Conservation (phyloP, 2,113 vertebrate genomes). For the Romanogobio albipinnatus region DNA sequence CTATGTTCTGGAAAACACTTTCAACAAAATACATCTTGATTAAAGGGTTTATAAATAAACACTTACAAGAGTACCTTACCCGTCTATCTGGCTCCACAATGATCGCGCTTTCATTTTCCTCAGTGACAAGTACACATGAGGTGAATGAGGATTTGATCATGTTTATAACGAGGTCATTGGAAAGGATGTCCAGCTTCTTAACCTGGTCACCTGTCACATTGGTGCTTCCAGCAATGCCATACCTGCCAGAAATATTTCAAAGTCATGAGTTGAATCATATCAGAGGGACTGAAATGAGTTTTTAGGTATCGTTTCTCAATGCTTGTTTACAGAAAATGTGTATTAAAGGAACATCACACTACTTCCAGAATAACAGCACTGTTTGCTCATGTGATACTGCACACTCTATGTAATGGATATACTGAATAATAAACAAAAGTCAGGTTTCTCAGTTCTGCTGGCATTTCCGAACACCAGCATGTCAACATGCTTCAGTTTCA, state of each 20-base stretch:
- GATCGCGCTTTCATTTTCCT: conserved; percentile 89
- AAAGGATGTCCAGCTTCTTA: conserved; percentile 94
- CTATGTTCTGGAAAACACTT: not conserved
- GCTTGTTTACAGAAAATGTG: not conserved
- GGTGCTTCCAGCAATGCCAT: conserved; percentile 92
- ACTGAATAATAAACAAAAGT: not conserved
- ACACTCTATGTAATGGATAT: not conserved
- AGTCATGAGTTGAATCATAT: not conserved
- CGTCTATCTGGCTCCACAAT: conserved; percentile 89
- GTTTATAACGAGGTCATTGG: conserved; percentile 94
- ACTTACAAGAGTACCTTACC: conserved; percentile 65
- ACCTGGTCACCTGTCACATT: conserved; percentile 97
- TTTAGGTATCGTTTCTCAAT: not conserved
- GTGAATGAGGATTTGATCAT: conserved; percentile 94
- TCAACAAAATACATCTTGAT: not conserved
- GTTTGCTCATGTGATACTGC: not conserved
- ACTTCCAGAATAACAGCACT: not conserved
- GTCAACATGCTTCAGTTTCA: not conserved
- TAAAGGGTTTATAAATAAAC: not conserved
- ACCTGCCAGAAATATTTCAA: conserved; percentile 71
- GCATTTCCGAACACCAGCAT: not conserved
- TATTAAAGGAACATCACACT: not conserved
- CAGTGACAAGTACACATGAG: conserved; percentile 92
- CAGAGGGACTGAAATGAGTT: not conserved
- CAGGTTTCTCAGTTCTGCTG: not conserved